A percentile compares a stretch with the other conserved stretches of the same genome.
These are phyloP conservation scores for Anarhynchus alexandrinus DNA, from an alignment of 2,113 vertebrate species.

Conservation along the genomic window DNA sequence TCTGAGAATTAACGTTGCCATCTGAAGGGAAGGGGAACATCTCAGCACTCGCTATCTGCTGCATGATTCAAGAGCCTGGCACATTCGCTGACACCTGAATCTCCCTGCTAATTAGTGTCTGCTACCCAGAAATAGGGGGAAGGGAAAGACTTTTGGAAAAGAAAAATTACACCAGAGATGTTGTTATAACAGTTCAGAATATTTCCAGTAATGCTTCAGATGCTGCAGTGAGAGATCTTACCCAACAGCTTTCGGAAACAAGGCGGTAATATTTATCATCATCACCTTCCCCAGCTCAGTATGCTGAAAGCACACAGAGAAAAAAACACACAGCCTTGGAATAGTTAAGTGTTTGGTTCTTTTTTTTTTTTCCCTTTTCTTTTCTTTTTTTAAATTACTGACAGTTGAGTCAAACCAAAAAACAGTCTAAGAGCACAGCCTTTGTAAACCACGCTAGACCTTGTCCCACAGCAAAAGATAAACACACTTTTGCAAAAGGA, in stretches of 20 bases:
- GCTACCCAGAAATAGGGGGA: not conserved
- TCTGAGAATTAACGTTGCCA: not conserved
- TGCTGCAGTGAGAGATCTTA: not conserved
- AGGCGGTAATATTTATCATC: not conserved
- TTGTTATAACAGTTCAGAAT: slow-evolving; percentile 22
- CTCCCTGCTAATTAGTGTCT: not conserved
- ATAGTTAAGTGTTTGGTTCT: not conserved
- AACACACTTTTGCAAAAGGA: not conserved
- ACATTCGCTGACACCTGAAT: not conserved
- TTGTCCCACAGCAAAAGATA: not conserved
- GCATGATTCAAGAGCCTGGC: not conserved
- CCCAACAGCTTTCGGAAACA: slow-evolving; percentile 25
- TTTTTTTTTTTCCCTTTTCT: not conserved
- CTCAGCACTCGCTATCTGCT: not conserved
- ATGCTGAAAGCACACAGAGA: not conserved
- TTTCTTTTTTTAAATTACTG: not conserved
- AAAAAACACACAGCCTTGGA: not conserved
- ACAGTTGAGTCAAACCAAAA: not conserved
- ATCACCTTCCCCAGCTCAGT: slow-evolving; percentile 4
- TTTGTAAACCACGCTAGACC: rapidly evolving
- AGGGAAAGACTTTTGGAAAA: not conserved
- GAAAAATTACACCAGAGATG: not conserved
- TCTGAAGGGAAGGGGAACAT: not conserved
- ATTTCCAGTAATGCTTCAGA: slow-evolving; percentile 38
- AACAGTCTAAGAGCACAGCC: not conserved